Evolutionary conservation across 2,113 vertebrate species (phyloP).

Genomic region (Tenrec ecaudatus): DNA sequence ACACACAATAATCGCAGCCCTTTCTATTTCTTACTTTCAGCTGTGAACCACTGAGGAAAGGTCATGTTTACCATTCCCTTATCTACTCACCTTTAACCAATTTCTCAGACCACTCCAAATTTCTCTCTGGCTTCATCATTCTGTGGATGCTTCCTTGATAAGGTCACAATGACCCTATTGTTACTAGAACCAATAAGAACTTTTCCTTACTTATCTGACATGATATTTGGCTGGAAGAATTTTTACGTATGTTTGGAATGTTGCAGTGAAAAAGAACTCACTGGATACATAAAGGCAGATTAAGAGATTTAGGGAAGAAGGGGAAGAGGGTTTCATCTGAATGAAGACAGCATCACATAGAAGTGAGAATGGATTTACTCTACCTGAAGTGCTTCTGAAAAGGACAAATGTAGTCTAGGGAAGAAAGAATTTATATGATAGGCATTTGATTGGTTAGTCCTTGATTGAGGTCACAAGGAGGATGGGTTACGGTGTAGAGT

Average conservation of each 20-base stretch:
- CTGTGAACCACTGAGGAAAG: not conserved
- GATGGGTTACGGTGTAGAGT: too few relatives aligned
- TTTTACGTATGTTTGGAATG: not conserved
- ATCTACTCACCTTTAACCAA: slow-evolving; percentile 5
- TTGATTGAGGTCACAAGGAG: too few relatives aligned
- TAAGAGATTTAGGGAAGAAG: too few relatives aligned
- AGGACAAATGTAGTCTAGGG: too few relatives aligned
- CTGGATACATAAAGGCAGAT: too few relatives aligned
- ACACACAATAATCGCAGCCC: not conserved
- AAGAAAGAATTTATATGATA: too few relatives aligned
- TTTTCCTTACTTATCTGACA: not conserved
- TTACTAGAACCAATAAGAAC: slow-evolving; percentile 11
- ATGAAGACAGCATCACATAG: too few relatives aligned
- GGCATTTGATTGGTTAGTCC: too few relatives aligned
- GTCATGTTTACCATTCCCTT: not conserved
- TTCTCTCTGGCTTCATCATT: slow-evolving; percentile 7
- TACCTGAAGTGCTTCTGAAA: too few relatives aligned
- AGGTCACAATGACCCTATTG: slow-evolving; percentile 64
- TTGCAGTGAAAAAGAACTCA: too few relatives aligned
- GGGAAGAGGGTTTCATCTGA: too few relatives aligned
- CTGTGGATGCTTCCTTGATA: not conserved
- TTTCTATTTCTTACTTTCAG: not conserved
- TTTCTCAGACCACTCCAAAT: not conserved
- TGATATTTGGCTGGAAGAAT: not conserved
- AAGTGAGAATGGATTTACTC: too few relatives aligned